Base-by-base conservation (phyloP, 2,888 invertebrate genomes). In the Microplitis deprimator region DNA sequence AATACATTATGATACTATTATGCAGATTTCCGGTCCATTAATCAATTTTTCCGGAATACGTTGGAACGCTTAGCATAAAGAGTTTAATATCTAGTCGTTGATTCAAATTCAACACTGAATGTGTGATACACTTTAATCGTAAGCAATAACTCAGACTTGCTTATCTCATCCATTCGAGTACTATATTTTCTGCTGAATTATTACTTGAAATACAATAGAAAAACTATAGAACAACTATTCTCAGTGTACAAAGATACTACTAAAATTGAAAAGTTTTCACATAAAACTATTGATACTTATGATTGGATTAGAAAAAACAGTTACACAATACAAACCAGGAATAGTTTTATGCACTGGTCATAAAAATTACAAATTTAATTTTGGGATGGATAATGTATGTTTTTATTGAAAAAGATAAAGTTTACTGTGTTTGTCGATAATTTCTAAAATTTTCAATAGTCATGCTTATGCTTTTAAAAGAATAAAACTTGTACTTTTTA, bases 401-500 rank as follows among this genome's bases (percentile, higher is more conserved):
- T 61, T 6, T 61, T 13, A 61, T 61, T 61, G 61, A 61, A 13
- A n/a, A 61, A 13, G 1, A 61, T 13, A 17, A 13, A 13, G 13
- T 61, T 61, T 61, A 61, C n/a, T 61, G 6, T 5, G 6, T 7
- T 1, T 61, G 13, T 61, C 20, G 13, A 6, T 10, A 61, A 61
- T 61, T 61, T 10, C 1, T 17, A 0, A 61, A 61, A 2, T 61
- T 61, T 61, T 61, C 2, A 13, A 61, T 2, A 1, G 1, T 61
- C 61, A 61, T 61, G 6, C 10, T 61, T 13, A 8, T 17, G 61
- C 61, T 7, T 61, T 61, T 61, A 61, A 61, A 61, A 61, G 6
- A 61, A 61, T 61, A 61, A 61, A 17, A 61, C 17, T 61, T 61
- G 13, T n/a, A n/a, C n/a, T n/a, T n/a, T n/a, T n/a, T n/a, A n/a